Evolutionary conservation across 1,140 invertebrate species (phyloP).

Genomic region (Helicoverpa zea): DNA sequence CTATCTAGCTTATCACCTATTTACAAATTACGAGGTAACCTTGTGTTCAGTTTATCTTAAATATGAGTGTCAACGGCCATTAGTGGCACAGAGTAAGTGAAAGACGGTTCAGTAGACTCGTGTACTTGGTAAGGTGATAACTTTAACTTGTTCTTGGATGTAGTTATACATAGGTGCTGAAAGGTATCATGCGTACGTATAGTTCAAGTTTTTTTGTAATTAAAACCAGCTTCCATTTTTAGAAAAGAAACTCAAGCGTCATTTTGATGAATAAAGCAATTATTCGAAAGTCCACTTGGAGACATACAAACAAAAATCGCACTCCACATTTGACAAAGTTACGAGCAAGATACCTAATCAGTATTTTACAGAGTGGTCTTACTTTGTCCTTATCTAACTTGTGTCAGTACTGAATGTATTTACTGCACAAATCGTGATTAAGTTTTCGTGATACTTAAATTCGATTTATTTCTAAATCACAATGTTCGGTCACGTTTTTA

Average conservation of each 20-base stretch:
- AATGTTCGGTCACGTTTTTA: conserved; percentile 32
- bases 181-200: too few relatives aligned
- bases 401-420: conserved; percentile 18
- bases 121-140: background rate
- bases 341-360: background rate
- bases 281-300: too few relatives aligned
- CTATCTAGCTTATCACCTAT: conserved; percentile 11
- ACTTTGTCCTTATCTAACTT: background rate
- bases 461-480: conserved; percentile 33
- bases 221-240: too few relatives aligned
- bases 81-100: background rate
- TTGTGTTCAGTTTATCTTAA: conserved; percentile 39
- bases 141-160: background rate
- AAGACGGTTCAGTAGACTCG: conserved; percentile 6
- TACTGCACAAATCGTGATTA: conserved; percentile 39
- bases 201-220: too few relatives aligned
- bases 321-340: background rate
- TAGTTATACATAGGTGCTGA: too few relatives aligned
- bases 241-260: too few relatives aligned
- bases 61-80: conserved; percentile 39
- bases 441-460: conserved; percentile 30
- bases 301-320: too few relatives aligned
- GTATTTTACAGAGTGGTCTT: background rate
- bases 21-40: conserved; percentile 38
- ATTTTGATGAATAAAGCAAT: too few relatives aligned